A percentile compares a stretch with the other conserved stretches of the same genome.
These are phyloP conservation scores for Koerneria pararmatus DNA, from an alignment of 2,888 invertebrate genomes.

Conservation along the genomic window DNA sequence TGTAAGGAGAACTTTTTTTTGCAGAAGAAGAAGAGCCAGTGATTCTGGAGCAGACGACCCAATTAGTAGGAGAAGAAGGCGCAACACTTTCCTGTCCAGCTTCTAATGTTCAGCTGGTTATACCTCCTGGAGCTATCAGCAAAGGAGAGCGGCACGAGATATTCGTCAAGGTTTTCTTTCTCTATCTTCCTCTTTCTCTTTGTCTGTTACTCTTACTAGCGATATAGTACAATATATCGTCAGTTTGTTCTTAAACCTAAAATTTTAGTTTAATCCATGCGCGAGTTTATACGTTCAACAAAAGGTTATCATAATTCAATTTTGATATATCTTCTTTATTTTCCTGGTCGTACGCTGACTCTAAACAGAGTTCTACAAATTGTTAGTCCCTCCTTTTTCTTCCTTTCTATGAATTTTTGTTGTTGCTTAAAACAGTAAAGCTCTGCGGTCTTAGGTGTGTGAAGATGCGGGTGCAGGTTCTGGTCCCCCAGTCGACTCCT, in stretches of 20 bases:
- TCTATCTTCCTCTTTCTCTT: too few species aligned
- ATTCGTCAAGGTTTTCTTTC: constrained; percentile 76
- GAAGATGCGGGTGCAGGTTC: constrained; percentile 56
- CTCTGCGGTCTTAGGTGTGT: constrained; percentile 15
- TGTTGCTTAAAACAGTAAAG: too few species aligned
- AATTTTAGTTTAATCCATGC: too few species aligned
- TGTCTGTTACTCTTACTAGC: constrained; percentile 65
- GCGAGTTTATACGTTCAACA: too few species aligned
- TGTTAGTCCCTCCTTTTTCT: too few species aligned
- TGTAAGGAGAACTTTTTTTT: too few species aligned
- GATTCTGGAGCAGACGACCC: constrained; percentile 39
- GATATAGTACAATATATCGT: not conserved
- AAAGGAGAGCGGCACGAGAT: constrained; percentile 81
- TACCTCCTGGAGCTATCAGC: constrained; percentile 82
- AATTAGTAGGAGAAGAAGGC: constrained; percentile 63
- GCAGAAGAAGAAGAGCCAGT: constrained; percentile 39
- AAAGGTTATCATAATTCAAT: too few species aligned
- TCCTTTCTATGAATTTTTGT: too few species aligned
- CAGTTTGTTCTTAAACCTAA: too few species aligned
- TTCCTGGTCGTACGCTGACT: too few species aligned
- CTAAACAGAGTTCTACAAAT: too few species aligned
- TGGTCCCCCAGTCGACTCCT: constrained; percentile 79
- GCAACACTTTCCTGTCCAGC: constrained; percentile 80
- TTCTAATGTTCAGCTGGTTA: constrained; percentile 83
- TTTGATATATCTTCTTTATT: too few species aligned